Evolutionary conservation across 1,140 invertebrate genomes (phyloP), one percentile per base, ranked within the genome.

Genomic region (Drosophila orena): DNA sequence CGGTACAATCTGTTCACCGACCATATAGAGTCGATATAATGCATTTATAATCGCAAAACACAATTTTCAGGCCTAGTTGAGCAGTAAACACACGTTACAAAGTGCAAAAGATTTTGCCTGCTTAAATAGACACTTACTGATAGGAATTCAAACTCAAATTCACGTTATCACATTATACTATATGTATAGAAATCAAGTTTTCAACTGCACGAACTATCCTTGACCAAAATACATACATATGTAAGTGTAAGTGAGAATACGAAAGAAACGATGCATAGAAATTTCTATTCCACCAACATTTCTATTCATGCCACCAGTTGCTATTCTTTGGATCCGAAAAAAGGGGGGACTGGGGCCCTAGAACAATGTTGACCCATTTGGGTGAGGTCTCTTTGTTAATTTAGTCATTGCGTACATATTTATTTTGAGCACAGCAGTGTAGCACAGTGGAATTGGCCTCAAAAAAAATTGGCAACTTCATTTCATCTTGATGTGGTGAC

Each of bases 31-130:
- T 43, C 17, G 47, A 47, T 40, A 61, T 57, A 54, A 34, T 4
- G 24, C 38, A 47, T 54, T 53, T 54, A 62, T 47, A 50, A 35
- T 57, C 57, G 37, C 34, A n/a, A 59, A 40, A 59, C 46, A 66
- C 43, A 42, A 70, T 79, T 84, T 79, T 76, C 58, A 60, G 50
- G 73, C 55, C 62, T 73, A 80, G 40, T 79, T 77, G 55, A 61
- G 81, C 81, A 69, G 58, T 69, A 77, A 61, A 70, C 66, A 50
- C 46, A 40, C 27, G 22, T 38, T 65, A 46, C 60, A 53, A 60
- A 60, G 53, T 50, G 27, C 17, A 59, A 55, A 70, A 34, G n/a
- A 27, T 37, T 56, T 42, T 17, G 14, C 37, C 17, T 5, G n/a
- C 8, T 17, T 34, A 5, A 61, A 50, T 12, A 35, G 11, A 15